phyloP scores from a whole-genome alignment of 2,113 vertebrate species.

The Diadophis punctatus region DNA sequence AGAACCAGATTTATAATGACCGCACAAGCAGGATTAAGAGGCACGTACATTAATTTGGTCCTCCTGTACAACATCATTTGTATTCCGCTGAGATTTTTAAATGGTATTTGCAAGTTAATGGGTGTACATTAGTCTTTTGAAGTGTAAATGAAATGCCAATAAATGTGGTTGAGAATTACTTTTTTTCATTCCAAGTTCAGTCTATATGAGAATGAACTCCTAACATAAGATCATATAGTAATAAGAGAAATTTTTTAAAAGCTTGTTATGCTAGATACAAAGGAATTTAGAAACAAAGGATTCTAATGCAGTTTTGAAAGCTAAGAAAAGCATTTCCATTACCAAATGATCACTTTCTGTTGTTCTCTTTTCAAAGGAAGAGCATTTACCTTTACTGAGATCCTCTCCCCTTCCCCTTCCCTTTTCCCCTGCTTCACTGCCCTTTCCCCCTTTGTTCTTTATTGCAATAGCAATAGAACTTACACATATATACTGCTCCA shows the following conservation, averaged over 20 bases:
- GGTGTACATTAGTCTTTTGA: conserved; percentile 5
- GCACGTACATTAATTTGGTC: neutral
- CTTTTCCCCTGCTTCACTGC: neutral
- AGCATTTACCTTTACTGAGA: neutral
- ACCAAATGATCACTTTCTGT: neutral
- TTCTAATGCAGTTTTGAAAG: neutral
- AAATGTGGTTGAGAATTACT: conserved; percentile 18
- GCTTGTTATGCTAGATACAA: neutral
- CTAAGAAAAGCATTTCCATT: neutral
- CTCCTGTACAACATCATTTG: neutral
- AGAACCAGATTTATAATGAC: neutral
- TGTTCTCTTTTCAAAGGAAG: neutral
- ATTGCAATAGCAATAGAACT: too few species aligned
- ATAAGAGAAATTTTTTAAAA: neutral
- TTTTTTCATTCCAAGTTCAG: neutral
- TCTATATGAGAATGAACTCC: neutral
- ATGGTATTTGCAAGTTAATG: neutral
- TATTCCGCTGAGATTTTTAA: neutral
- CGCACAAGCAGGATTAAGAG: neutral
- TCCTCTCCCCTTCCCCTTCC: neutral
- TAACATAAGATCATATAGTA: neutral
- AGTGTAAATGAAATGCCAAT: neutral
- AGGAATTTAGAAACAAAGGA: neutral
- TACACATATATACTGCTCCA: too few species aligned
- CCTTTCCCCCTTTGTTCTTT: neutral